Evolutionary conservation across 2,113 vertebrate genomes (phyloP).

Genomic region (Turdus rufiventris): DNA sequence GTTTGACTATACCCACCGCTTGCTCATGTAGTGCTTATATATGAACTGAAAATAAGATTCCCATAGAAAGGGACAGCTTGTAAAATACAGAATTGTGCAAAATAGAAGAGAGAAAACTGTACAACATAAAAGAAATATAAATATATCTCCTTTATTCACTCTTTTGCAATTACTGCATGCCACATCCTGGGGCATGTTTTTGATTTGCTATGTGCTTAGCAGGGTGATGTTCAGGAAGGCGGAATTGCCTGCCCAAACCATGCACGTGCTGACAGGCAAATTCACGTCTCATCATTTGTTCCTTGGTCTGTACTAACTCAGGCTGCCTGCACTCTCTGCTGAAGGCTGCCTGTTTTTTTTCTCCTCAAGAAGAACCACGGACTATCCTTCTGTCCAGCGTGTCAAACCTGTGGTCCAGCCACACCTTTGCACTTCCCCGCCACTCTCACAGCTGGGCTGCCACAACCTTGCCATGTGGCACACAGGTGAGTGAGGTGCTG

Average conservation of each 20-base stretch:
- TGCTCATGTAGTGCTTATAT: not conserved
- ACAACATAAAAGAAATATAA: not conserved
- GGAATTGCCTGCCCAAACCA: not conserved
- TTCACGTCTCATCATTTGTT: not conserved
- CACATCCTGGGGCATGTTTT: not conserved
- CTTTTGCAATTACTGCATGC: not conserved
- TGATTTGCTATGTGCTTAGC: not conserved
- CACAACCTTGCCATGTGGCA: not conserved
- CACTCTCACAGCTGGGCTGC: not conserved
- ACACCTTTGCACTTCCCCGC: not conserved
- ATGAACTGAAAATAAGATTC: not conserved
- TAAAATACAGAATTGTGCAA: not conserved
- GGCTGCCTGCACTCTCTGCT: not conserved
- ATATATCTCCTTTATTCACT: not conserved
- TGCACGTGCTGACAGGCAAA: not conserved
- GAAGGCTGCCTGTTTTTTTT: not conserved
- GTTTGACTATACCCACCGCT: not conserved
- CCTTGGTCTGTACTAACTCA: not conserved
- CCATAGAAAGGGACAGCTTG: not conserved
- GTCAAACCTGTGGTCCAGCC: not conserved
- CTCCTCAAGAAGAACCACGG: not conserved
- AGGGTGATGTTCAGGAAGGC: not conserved
- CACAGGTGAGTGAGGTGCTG: not conserved
- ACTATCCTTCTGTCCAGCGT: not conserved
- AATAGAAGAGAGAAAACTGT: accelerated